Percentiles rank a stretch among this genome's conserved stretches.
These are phyloP conservation scores for Alcis repandata DNA, from an alignment of 2,888 invertebrate species.

Conservation along the genomic window DNA sequence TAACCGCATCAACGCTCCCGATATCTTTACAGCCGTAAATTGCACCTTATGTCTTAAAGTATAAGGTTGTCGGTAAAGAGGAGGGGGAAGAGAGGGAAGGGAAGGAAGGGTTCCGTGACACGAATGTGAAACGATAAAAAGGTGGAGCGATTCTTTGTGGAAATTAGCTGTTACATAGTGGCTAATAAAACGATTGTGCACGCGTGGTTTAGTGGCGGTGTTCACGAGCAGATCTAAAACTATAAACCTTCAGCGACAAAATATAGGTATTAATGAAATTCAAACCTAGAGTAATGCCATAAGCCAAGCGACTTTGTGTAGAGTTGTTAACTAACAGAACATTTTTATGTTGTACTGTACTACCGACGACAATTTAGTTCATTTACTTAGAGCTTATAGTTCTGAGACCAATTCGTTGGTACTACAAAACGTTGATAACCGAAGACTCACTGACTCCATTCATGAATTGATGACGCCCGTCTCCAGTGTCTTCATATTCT, in stretches of 20 bases:
- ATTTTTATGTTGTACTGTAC: not conserved
- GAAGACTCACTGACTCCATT: no score
- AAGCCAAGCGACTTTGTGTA: no score
- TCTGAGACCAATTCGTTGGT: no score
- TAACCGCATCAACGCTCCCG: conserved; percentile 3
- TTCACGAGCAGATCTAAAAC: not conserved
- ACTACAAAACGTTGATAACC: no score
- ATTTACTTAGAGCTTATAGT: no score
- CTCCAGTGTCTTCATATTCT: no score
- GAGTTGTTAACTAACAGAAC: no score
- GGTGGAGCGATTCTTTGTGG: conserved; percentile 41
- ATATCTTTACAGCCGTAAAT: conserved; percentile 11
- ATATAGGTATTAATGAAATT: not conserved
- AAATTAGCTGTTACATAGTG: conserved; percentile 46
- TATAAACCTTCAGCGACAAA: not conserved
- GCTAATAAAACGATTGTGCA: conserved; percentile 21
- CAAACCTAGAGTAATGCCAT: no score
- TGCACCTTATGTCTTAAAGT: conserved; percentile 9
- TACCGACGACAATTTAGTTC: not conserved
- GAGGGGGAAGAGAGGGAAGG: not conserved
- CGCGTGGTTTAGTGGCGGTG: not conserved
- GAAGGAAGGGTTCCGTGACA: conserved; percentile 37
- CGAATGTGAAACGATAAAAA: conserved; percentile 44
- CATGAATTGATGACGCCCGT: no score
- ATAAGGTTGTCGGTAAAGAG: not conserved